Evolutionary conservation across 2,888 invertebrate species (phyloP).

Genomic region (Adela reaumurella): DNA sequence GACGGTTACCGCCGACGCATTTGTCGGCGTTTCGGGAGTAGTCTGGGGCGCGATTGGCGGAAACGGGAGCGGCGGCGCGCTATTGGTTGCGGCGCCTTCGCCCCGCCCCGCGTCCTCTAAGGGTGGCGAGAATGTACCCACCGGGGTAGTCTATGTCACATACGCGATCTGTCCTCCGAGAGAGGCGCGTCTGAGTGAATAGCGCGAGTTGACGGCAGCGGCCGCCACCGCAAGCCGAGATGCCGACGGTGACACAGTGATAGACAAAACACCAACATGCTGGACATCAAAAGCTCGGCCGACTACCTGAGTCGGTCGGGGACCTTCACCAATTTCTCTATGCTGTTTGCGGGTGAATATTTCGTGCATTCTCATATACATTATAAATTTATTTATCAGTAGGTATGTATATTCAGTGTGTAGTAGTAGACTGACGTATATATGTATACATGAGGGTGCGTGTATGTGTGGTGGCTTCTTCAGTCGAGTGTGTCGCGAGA

Average conservation of each 20-base stretch:
- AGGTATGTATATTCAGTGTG: slow-evolving; percentile 25
- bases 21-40: slow-evolving; percentile 1
- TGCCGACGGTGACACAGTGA: neutral
- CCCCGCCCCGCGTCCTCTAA: slow-evolving; percentile 11
- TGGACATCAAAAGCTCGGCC: slow-evolving; percentile 89
- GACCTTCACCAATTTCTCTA: slow-evolving; percentile 91
- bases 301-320: slow-evolving; percentile 89
- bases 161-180: slow-evolving; percentile 20
- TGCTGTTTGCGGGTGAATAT: slow-evolving; percentile 87
- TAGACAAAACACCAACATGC: slow-evolving; percentile 51
- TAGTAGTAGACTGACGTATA: slow-evolving; percentile 16
- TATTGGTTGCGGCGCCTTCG: slow-evolving; percentile 17
- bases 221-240: slow-evolving; percentile 8
- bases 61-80: slow-evolving; percentile 21
- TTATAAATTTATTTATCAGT: slow-evolving; percentile 19
- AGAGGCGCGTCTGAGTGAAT: slow-evolving; percentile 8
- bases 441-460: slow-evolving; percentile 11
- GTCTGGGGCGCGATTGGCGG: slow-evolving; percentile 38
- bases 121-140: neutral
- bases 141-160: neutral
- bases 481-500: too few relatives aligned
- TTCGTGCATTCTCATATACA: slow-evolving; percentile 8
- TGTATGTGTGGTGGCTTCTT: too few relatives aligned
- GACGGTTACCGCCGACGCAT: neutral
- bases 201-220: too few relatives aligned